Conservation (phyloP, 2,797 vertebrate species). For the Myotis daubentonii region DNA sequence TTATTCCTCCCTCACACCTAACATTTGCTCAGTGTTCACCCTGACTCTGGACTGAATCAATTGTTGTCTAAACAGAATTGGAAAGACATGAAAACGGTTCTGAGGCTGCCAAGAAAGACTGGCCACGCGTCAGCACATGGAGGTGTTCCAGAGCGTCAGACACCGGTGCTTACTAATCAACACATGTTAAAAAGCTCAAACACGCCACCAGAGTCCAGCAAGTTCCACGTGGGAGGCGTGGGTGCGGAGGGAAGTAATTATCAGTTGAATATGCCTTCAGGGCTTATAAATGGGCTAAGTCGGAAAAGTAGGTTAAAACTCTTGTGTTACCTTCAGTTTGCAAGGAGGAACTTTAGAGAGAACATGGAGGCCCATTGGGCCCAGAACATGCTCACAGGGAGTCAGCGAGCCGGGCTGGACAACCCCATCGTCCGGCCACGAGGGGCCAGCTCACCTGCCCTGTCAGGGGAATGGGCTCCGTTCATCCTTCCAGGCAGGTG, state of each 20-base stretch:
- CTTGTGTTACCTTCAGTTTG: neutral
- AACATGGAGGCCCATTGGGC: neutral
- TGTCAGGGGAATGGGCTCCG: neutral
- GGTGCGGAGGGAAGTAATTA: constrained; percentile 33
- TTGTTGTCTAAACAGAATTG: neutral
- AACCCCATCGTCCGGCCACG: too few species aligned
- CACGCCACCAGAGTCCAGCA: neutral
- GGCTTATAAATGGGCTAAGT: neutral
- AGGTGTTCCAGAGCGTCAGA: neutral
- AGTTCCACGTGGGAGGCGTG: neutral
- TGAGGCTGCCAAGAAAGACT: neutral
- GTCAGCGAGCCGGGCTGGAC: neutral
- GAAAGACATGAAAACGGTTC: neutral
- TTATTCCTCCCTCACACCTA: neutral
- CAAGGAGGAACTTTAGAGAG: neutral
- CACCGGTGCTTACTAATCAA: constrained; percentile 32
- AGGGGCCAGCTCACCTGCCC: neutral
- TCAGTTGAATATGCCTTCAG: neutral
- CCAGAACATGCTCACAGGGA: neutral
- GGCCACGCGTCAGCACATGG: neutral
- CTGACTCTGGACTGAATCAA: neutral
- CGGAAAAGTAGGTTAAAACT: neutral
- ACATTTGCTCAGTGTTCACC: neutral
- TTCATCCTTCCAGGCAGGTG: neutral
- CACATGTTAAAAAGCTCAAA: constrained; percentile 18